Evolutionary conservation across 2,113 vertebrate species (phyloP).

Genomic region (Pteronura brasiliensis): DNA sequence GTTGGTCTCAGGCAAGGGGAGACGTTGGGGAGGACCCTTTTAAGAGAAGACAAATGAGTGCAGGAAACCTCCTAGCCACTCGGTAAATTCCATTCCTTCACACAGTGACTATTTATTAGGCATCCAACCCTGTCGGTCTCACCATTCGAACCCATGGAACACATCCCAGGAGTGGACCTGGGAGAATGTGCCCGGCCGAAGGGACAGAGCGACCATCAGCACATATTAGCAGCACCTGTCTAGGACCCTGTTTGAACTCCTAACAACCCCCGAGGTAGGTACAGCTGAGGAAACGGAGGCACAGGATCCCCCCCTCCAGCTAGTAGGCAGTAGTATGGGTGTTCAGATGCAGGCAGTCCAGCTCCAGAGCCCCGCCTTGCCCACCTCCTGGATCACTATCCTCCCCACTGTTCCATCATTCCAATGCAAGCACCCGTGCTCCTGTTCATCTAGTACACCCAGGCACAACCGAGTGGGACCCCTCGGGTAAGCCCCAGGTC

Average conservation of each 20-base stretch:
- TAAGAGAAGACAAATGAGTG: neutral
- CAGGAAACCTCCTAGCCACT: neutral
- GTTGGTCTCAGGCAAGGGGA: neutral
- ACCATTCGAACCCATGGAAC: neutral
- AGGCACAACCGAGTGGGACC: too few relatives aligned
- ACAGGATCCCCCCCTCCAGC: neutral
- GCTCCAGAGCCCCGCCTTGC: neutral
- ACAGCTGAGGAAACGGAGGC: neutral
- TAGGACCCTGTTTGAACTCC: neutral
- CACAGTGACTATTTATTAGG: neutral
- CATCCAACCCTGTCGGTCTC: neutral
- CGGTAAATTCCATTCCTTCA: neutral
- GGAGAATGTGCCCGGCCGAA: neutral
- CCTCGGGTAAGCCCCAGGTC: neutral
- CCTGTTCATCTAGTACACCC: neutral
- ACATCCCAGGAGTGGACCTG: neutral
- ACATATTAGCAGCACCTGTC: accelerated
- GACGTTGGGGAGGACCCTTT: neutral
- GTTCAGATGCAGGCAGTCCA: neutral
- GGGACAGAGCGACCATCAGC: neutral
- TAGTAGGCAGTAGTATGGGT: accelerated
- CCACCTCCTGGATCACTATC: neutral
- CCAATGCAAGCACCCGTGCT: accelerated
- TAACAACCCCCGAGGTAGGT: neutral
- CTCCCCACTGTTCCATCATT: too few relatives aligned